A percentile compares a stretch with the other conserved stretches of the same genome.
Conservation (phyloP, 2,797 vertebrate species). For the Aeoliscus strigatus region DNA sequence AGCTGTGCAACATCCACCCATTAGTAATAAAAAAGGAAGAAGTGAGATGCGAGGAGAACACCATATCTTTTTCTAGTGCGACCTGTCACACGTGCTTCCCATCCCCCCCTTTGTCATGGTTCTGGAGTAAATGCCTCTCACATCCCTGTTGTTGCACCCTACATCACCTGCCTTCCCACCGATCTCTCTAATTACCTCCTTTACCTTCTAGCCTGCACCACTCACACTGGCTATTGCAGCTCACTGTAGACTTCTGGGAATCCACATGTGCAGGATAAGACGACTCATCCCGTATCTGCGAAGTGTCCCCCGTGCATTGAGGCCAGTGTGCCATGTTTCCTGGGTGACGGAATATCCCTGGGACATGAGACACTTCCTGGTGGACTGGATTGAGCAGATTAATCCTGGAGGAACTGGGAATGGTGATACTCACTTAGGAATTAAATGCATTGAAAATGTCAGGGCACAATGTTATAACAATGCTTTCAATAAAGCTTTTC, state of each 20-base stretch:
- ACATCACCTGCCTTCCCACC: constrained; percentile 14
- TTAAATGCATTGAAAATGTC: too few relatives aligned
- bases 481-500: too few relatives aligned
- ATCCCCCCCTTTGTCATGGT: constrained; percentile 31
- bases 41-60: constrained; percentile 8
- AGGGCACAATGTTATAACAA: too few relatives aligned
- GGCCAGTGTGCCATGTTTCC: constrained; percentile 43
- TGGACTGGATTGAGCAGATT: constrained; percentile 32
- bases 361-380: constrained; percentile 47
- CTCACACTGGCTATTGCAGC: constrained; percentile 34
- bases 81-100: constrained; percentile 30
- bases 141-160: constrained; percentile 33
- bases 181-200: constrained; percentile 62
- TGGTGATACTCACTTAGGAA: constrained; percentile 23
- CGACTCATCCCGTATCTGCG: constrained; percentile 36
- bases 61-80: constrained; percentile 20
- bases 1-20: neutral
- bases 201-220: constrained; percentile 51
- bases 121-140: constrained; percentile 38
- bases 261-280: constrained; percentile 46
- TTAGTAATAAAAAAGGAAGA: constrained; percentile 2
- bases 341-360: constrained; percentile 43
- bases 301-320: constrained; percentile 46
- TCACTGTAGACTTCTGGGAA: constrained; percentile 52
- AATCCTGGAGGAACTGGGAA: constrained; percentile 39